A percentile compares a stretch with the other conserved stretches of the same genome.
Evolutionary conservation across 2,888 invertebrate genomes (phyloP).

Genomic region (Ophion ellenae): DNA sequence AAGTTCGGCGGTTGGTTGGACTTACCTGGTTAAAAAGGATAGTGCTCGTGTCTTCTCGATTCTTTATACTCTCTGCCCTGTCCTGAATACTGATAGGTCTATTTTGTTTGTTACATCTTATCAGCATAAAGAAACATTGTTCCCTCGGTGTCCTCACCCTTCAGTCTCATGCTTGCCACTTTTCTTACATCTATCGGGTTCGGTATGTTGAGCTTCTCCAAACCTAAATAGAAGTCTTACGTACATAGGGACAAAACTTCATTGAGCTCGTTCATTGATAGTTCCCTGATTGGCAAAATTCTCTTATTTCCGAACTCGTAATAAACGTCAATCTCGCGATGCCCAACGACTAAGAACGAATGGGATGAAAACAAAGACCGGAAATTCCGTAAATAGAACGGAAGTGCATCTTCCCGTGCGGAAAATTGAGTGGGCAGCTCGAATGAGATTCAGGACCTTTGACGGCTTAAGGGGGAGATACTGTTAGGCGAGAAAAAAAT

Average conservation of each 20-base stretch:
- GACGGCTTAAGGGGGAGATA: not conserved
- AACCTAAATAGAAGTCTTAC: slow-evolving; percentile 13
- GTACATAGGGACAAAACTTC: not conserved
- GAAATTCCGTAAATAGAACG: not conserved
- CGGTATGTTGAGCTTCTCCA: not conserved
- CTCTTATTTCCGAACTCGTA: slow-evolving; percentile 40
- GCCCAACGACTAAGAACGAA: no score
- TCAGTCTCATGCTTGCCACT: not conserved
- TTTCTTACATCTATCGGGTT: not conserved
- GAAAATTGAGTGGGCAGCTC: not conserved
- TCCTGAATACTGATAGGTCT: slow-evolving; percentile 71
- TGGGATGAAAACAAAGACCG: not conserved
- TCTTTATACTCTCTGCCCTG: slow-evolving; percentile 12
- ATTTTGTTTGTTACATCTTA: slow-evolving; percentile 68
- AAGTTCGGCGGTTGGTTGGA: slow-evolving; percentile 41
- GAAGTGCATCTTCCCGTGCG: not conserved
- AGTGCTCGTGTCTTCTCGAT: not conserved
- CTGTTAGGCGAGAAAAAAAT: no score
- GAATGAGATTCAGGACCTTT: not conserved
- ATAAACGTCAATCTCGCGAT: slow-evolving; percentile 6
- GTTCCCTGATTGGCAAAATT: slow-evolving; percentile 44
- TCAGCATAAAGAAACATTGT: slow-evolving; percentile 50
- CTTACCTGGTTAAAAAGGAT: slow-evolving; percentile 42
- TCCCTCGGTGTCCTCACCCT: not conserved
- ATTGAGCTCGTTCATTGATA: slow-evolving; percentile 30